Base-by-base conservation (phyloP, 2,113 vertebrate species). In the Crotalus helleri region DNA sequence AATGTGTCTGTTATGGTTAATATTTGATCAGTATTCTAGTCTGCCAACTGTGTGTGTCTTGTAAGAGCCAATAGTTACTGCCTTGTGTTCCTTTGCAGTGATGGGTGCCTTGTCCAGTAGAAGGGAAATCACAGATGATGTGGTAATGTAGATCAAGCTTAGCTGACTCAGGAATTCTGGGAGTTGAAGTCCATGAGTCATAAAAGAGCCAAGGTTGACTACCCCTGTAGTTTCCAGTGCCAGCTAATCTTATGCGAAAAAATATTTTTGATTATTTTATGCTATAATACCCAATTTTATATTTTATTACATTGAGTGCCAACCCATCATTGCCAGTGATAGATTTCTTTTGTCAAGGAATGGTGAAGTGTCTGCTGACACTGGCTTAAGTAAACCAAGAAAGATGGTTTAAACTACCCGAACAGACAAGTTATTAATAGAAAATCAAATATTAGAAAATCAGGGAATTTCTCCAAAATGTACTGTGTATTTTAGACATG, bases 1-100 rank as follows among this genome's bases (percentile, higher is more conserved):
- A 96, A 95, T 96, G 89, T 86, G 53, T 96, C 94, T 96, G 90
- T 87, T 95, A 85, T 95, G 95, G 90, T 96, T 96, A 95, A 95
- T 96, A 97, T 93, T 97, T 96, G 95, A 97, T 96, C 93, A 95
- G 59, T 33, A 88, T 69, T 92, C 87, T 90, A 94, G 85, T 1
- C 0, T 94, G 90, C 69, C 92, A 94, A 91, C 94, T 93, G 90
- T 61, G 90, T 95, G 92, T 95, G 58, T 94, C 92, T 95, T 95
- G 93, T 94, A 96, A 95, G 23, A 95, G 93, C 91, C 87, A 85
- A 33, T 54, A 89, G 94, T 95, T 93, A 94, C 89, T 93, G 91
- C 90, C 54, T 88, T 92, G 54, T 11, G 54, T 94, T 91, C 85
- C 94, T 92, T 93, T 95, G 95, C 92, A 93, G 94, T 94, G 89